Conservation (phyloP, 2,113 vertebrate species). For the Mellivora capensis region DNA sequence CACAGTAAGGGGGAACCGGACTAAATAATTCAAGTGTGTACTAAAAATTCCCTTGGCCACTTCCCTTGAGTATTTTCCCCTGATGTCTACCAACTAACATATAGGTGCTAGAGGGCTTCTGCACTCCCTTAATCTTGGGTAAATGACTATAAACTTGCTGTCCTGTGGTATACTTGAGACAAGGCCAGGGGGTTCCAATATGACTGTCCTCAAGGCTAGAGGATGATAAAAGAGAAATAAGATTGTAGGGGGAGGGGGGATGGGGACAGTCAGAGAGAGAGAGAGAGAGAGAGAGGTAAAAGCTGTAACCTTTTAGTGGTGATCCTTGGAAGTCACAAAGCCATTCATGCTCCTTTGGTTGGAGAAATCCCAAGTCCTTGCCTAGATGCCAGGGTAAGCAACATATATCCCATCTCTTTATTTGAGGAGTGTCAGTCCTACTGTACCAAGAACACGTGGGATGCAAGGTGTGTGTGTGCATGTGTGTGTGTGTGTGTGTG, state of each 20-base stretch:
- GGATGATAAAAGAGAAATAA: neutral
- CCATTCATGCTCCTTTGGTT: neutral
- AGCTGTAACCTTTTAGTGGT: neutral
- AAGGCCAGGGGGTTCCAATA: neutral
- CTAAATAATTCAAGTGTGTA: neutral
- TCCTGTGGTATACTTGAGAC: neutral
- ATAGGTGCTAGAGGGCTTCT: neutral
- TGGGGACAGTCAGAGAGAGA: neutral
- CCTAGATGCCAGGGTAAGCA: neutral
- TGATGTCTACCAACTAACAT: neutral
- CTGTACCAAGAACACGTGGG: neutral
- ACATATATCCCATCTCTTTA: neutral
- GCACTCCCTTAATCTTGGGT: neutral
- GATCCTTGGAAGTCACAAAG: neutral
- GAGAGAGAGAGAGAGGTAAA: neutral
- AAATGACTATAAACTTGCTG: neutral
- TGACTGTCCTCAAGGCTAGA: neutral
- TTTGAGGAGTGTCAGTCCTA: neutral
- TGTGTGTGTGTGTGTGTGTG: too few species aligned
- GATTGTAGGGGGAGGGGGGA: neutral
- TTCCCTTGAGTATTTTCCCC: neutral
- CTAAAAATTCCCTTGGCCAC: neutral
- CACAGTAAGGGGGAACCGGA: neutral
- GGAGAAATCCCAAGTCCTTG: neutral
- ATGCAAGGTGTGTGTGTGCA: neutral